A percentile compares a stretch with the other conserved stretches of the same genome.
Conservation (phyloP, 2,888 invertebrate genomes). For the Synergus umbraculus region DNA sequence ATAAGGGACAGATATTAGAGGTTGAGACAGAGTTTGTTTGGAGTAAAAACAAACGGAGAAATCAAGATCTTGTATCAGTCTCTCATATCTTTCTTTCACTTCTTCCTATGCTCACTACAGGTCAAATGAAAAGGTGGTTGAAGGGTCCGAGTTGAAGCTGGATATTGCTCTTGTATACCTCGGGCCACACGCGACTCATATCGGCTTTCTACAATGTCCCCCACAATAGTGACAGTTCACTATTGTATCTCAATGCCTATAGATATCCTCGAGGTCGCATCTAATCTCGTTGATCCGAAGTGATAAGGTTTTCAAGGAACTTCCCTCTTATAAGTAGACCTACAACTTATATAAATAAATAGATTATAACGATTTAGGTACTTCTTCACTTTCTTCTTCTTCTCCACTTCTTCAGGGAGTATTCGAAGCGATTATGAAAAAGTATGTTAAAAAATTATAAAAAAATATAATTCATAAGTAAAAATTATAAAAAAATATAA, state of each 20-base stretch:
- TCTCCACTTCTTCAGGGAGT: neutral
- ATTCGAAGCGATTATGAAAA: neutral
- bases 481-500: no score
- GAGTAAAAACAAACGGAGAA: conserved; percentile 51
- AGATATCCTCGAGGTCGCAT: conserved; percentile 62
- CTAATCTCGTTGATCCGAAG: conserved; percentile 42
- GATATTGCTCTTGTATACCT: conserved; percentile 75
- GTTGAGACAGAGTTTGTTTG: conserved; percentile 46
- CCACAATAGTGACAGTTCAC: conserved; percentile 71
- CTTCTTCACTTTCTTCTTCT: neutral
- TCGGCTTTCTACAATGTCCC: conserved; percentile 70
- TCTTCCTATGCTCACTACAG: conserved; percentile 42
- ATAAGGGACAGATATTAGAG: conserved; percentile 22
- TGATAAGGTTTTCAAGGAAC: neutral
- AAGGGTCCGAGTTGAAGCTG: conserved; percentile 47
- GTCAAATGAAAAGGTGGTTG: conserved; percentile 41
- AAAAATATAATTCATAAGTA: no score
- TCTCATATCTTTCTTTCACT: conserved; percentile 9
- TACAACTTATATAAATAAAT: neutral
- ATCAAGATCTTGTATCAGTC: conserved; percentile 40
- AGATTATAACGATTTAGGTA: neutral
- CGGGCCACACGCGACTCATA: conserved; percentile 71
- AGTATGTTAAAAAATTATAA: neutral
- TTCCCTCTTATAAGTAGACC: neutral
- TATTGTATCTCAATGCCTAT: conserved; percentile 69